Evolutionary conservation across 2,888 invertebrate species (phyloP).

Genomic region (Xylota segnis): DNA sequence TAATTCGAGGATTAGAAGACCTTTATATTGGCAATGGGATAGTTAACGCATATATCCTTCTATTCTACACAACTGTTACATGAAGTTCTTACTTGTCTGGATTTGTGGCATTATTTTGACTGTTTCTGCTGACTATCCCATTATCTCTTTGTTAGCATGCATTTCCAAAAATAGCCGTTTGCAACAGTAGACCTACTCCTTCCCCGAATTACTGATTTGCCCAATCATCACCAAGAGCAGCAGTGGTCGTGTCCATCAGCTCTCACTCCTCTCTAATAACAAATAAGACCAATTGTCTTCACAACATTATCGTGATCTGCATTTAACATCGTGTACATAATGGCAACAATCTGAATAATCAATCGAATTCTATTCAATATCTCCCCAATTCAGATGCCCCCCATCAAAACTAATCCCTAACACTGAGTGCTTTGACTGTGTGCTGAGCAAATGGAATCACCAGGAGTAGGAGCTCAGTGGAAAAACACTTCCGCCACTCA

Average conservation of each 20-base stretch:
- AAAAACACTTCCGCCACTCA: neutral
- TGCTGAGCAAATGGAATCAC: neutral
- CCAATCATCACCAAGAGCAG: neutral
- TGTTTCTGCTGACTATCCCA: too few relatives aligned
- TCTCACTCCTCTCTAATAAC: neutral
- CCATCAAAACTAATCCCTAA: conserved; percentile 9
- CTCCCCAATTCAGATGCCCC: neutral
- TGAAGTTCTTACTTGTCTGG: too few relatives aligned
- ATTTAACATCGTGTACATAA: conserved; percentile 14
- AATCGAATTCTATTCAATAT: conserved; percentile 3
- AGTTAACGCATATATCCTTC: too few relatives aligned
- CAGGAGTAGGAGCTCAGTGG: neutral
- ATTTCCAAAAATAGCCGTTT: too few relatives aligned
- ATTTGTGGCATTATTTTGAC: too few relatives aligned
- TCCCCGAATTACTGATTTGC: too few relatives aligned
- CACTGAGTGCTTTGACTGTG: conserved; percentile 2
- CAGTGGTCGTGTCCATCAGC: neutral
- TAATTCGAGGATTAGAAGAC: too few relatives aligned
- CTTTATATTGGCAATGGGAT: too few relatives aligned
- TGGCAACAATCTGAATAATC: conserved; percentile 2
- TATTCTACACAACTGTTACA: too few relatives aligned
- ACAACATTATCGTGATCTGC: conserved; percentile 6
- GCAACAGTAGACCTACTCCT: too few relatives aligned
- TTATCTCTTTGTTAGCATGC: too few relatives aligned
- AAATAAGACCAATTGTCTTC: neutral